Base-by-base conservation (phyloP, 2,113 vertebrate species). In the Martes martes region DNA sequence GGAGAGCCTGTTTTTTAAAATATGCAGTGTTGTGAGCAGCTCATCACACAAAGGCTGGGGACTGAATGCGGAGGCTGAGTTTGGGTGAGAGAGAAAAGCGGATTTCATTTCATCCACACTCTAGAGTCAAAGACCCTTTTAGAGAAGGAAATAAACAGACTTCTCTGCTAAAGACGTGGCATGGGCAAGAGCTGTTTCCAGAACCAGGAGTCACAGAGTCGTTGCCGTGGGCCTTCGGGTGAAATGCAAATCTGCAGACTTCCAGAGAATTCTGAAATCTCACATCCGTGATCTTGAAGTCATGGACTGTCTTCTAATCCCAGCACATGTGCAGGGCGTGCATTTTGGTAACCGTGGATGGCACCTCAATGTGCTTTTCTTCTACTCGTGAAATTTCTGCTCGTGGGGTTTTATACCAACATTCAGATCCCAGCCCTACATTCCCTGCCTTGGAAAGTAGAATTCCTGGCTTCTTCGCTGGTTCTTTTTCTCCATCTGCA, bases 321-420 rank as follows among this genome's bases (percentile, higher is more conserved):
- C 81, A 93, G 65, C 87, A 95, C 28, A 92, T 45, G 95, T 86
- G 63, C 79, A 94, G 96, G 95, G 94, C 96, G 89, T 93, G 88
- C 65, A 81, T 19, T 82, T 92, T 24, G 11, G 33, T 91, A 90
- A 81, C 83, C 73, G 91, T 98, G 65, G 39, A 61, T 93, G n/a
- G 63, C 52, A 93, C 21, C 76, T 18, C 57, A 81, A 78, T 94
- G 57, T 76, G 88, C 5, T 95, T 92, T 96, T 59, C 96, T 94
- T 85, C 63, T 83, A 84, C 76, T 97, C 94, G 93, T 97, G 57
- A 97, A 97, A 96, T 91, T 97, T 96, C 93, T 95, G 85, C 98
- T 97, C 78, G 15, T 31, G 28, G 0, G 18, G 85, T 97, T 98
- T 97, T 69, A 73, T 67, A 71, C 87, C 19, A 69, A 42, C 69